Base-by-base conservation (phyloP, 53 echinoderm and acorn worm species). In the Actinopyga echinites region DNA sequence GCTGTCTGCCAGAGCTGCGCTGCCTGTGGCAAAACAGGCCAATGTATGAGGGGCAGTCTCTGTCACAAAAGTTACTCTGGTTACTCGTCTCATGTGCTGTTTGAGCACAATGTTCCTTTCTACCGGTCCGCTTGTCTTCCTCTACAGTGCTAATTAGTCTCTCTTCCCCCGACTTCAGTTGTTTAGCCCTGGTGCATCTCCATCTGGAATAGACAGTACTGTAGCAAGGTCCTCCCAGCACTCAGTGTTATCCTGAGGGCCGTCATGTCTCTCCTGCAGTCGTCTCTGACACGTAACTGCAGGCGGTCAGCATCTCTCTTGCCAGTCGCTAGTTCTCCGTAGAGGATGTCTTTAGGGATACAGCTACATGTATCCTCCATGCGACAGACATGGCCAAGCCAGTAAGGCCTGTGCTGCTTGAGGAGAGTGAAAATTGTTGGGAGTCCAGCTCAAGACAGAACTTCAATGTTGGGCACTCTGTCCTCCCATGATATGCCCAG, bases 331-430 rank as follows among this genome's bases (percentile, higher is more conserved):
- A 89, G 82, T 53, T 85, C 67, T 30, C 73, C 87, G 53, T 84
- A 91, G 9, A 91, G 80, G 13, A 91, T 33, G 64, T 87, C 87
- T 35, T 87, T 91, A 10, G 80, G 87, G 11, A 91, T 91, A 22
- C 80, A 65, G 28, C 90, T 83, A 58, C 86, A 25, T 15, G 26
- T 12, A 90, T 82, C 83, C 86, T 86, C 6, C 87, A 69, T 1
- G n/a, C n/a, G n/a, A n/a, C n/a, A n/a, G n/a, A n/a, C n/a, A n/a
- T n/a, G n/a, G n/a, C n/a, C n/a, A n/a, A 78, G 84, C 85, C 85
- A 89, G 10, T 80, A 57, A 0, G 83, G 80, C 2, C 80, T 55
- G 20, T 73, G 78, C 56, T 87, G 43, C 32, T 24, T 61, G 10
- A 87, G 87, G 1, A 83, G 84, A 1, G 79, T 56, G 68, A 21